Conservation (phyloP, 2,888 invertebrate genomes). For the Morpho achilles region DNA sequence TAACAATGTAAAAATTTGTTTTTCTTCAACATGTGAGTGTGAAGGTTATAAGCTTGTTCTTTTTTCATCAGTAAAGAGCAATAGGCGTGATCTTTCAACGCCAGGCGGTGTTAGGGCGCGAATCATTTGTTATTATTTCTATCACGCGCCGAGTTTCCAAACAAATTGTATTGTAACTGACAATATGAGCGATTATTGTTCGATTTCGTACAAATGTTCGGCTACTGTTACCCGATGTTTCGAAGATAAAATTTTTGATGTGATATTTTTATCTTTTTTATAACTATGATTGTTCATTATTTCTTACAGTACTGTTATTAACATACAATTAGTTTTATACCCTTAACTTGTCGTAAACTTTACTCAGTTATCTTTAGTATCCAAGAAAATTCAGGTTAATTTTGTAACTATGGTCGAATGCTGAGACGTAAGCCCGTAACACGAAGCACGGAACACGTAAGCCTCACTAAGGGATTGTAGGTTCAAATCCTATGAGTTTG, state of each 20-base stretch:
- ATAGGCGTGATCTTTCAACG: constrained; percentile 79
- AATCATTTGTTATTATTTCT: constrained; percentile 79
- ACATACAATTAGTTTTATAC: too few species aligned
- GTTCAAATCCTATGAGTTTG: too few species aligned
- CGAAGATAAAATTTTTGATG: background rate
- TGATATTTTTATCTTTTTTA: background rate
- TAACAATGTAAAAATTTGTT: background rate
- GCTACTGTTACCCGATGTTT: constrained; percentile 13
- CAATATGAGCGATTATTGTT: constrained; percentile 77
- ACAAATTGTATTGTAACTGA: constrained; percentile 78
- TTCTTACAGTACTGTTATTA: background rate
- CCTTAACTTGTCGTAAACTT: too few species aligned
- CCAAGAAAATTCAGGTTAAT: too few species aligned
- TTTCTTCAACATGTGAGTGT: background rate
- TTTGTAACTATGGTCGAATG: too few species aligned
- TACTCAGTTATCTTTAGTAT: too few species aligned
- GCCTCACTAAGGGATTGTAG: too few species aligned
- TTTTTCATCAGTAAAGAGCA: constrained; percentile 74
- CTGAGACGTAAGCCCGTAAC: too few species aligned
- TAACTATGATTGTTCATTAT: background rate
- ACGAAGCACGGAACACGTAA: too few species aligned
- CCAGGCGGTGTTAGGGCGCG: constrained; percentile 76
- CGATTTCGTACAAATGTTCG: constrained; percentile 67
- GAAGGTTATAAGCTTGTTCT: constrained; percentile 35
- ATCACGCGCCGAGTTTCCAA: constrained; percentile 74